Percentiles rank a stretch among this genome's conserved stretches.
These are phyloP conservation scores for Drosophila aldrichi DNA, from an alignment of 2,888 invertebrate species.

Conservation along the genomic window DNA sequence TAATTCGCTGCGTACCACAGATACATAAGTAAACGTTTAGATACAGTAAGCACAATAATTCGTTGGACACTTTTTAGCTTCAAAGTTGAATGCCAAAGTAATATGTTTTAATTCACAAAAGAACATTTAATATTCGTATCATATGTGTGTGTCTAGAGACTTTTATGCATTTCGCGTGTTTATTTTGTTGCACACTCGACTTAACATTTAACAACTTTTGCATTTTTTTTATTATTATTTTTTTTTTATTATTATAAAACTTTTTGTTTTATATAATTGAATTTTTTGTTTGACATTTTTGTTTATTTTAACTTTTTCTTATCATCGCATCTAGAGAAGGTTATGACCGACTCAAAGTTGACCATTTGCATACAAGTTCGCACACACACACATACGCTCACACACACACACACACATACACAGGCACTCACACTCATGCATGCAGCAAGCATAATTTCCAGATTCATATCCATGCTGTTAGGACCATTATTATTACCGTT, in stretches of 20 bases:
- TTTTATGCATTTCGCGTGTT: conserved; percentile 28
- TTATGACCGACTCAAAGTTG: conserved; percentile 43
- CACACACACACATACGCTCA: conserved; percentile 10
- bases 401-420: background rate
- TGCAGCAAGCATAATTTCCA: background rate
- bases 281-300: background rate
- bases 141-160: conserved; percentile 15
- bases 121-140: conserved; percentile 3
- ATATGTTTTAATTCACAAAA: conserved; percentile 4
- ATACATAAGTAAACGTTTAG: conserved; percentile 8
- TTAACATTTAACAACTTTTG: conserved; percentile 48
- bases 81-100: background rate
- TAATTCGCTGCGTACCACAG: conserved; percentile 17
- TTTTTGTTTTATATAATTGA: conserved; percentile 11
- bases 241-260: conserved; percentile 5
- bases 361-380: conserved; percentile 26
- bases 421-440: conserved; percentile 6
- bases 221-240: conserved; percentile 48
- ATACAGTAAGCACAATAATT: conserved; percentile 5
- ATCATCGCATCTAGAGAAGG: conserved; percentile 40
- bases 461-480: conserved; percentile 12
- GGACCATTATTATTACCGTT: conserved; percentile 31
- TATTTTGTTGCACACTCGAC: conserved; percentile 49
- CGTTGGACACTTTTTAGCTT: background rate
- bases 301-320: conserved; percentile 17